Conservation (phyloP, 2,113 vertebrate genomes). For the Cyanocitta stelleri region DNA sequence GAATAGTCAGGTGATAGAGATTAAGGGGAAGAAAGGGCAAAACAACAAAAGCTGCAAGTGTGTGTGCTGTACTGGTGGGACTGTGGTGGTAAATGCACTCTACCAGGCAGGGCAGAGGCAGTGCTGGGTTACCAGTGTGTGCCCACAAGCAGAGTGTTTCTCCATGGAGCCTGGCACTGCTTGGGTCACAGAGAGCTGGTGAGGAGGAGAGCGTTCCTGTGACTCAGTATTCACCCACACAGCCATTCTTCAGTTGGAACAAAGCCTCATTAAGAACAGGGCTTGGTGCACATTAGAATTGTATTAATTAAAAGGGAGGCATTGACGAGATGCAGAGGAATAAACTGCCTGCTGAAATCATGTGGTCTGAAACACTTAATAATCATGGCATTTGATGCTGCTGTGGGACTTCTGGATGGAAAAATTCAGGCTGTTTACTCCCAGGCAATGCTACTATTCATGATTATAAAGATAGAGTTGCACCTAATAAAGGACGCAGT, state of each 20-base stretch:
- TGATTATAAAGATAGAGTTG: not conserved
- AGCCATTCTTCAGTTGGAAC: not conserved
- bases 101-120: not conserved
- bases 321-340: not conserved
- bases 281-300: not conserved
- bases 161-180: not conserved
- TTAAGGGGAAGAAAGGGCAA: not conserved
- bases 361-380: not conserved
- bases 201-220: not conserved
- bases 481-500: not conserved
- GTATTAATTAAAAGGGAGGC: not conserved
- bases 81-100: not conserved
- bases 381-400: not conserved
- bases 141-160: not conserved
- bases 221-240: not conserved
- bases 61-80: not conserved
- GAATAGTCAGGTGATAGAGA: not conserved
- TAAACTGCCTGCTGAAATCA: not conserved
- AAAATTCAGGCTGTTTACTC: not conserved
- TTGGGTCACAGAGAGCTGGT: not conserved
- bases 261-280: not conserved
- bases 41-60: not conserved
- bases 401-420: not conserved
- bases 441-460: not conserved
- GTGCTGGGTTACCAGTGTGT: not conserved